Evolutionary conservation across 2,113 vertebrate genomes (phyloP).

Genomic region (Arizona elegans): DNA sequence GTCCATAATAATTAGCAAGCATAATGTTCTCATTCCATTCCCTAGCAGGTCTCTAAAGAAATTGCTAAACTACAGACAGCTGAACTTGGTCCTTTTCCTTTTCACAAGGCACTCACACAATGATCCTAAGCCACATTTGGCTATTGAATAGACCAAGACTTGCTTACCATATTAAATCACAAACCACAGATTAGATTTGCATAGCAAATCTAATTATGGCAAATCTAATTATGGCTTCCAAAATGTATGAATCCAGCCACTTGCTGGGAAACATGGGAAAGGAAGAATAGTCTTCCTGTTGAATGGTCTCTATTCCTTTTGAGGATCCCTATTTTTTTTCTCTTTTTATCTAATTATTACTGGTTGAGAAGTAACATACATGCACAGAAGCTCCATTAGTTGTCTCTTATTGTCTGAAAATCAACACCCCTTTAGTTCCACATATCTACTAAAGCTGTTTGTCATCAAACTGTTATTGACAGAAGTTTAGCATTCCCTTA

Average conservation of each 20-base stretch:
- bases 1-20: neutral
- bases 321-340: neutral
- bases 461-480: neutral
- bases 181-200: neutral
- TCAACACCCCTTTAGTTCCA: neutral
- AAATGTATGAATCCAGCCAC: neutral
- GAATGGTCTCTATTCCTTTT: neutral
- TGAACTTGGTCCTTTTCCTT: neutral
- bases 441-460: neutral
- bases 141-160: neutral
- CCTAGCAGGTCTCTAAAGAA: neutral
- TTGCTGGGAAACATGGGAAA: neutral
- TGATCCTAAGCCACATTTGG: neutral
- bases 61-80: neutral
- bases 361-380: neutral
- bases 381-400: neutral
- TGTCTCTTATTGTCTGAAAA: neutral
- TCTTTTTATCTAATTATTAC: neutral
- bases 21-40: neutral
- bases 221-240: neutral
- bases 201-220: neutral
- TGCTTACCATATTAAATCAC: neutral
- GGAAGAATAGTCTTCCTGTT: neutral
- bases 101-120: neutral
- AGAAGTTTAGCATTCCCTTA: neutral